These are phyloP conservation scores for Agonum fuliginosum DNA, from an alignment of 2,888 invertebrate species.

Conservation along the genomic window DNA sequence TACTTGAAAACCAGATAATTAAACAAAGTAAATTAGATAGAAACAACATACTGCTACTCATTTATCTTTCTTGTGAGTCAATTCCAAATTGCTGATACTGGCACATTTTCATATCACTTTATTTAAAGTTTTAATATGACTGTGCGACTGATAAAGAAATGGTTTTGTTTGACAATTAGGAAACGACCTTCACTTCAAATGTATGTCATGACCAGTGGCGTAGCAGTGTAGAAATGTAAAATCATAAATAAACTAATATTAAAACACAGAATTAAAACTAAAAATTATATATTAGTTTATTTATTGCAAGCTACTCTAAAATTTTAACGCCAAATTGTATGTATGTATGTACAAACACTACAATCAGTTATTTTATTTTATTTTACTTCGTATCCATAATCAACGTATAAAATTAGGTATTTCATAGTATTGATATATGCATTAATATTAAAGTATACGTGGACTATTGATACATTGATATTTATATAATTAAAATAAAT, in stretches of 20 bases:
- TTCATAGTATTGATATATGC: slow-evolving; percentile 32
- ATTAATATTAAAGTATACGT: slow-evolving; percentile 32
- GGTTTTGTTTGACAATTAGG: slow-evolving; percentile 35
- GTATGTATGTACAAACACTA: slow-evolving; percentile 52
- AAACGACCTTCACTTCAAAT: slow-evolving; percentile 31
- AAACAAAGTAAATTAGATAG: slow-evolving; percentile 9
- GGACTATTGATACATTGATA: slow-evolving; percentile 29
- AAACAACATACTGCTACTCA: slow-evolving; percentile 32
- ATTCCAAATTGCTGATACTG: neutral
- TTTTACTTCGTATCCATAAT: slow-evolving; percentile 42
- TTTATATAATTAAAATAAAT: slow-evolving; percentile 38
- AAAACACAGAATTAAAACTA: slow-evolving; percentile 30
- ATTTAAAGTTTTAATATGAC: neutral
- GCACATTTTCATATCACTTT: slow-evolving; percentile 23
- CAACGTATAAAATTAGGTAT: slow-evolving; percentile 48
- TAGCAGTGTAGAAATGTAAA: neutral
- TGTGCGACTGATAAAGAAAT: slow-evolving; percentile 9
- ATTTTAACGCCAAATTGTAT: slow-evolving; percentile 48
- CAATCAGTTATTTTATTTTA: slow-evolving; percentile 1
- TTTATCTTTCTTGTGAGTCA: slow-evolving; percentile 4
- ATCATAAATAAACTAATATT: slow-evolving; percentile 39
- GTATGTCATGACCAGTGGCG: slow-evolving; percentile 22
- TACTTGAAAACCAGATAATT: neutral
- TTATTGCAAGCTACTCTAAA: slow-evolving; percentile 42
- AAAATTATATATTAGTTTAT: slow-evolving; percentile 50